Evolutionary conservation across 2,113 vertebrate species (phyloP), one percentile per base, ranked within the genome.

Genomic region (Ceyx margarethae): DNA sequence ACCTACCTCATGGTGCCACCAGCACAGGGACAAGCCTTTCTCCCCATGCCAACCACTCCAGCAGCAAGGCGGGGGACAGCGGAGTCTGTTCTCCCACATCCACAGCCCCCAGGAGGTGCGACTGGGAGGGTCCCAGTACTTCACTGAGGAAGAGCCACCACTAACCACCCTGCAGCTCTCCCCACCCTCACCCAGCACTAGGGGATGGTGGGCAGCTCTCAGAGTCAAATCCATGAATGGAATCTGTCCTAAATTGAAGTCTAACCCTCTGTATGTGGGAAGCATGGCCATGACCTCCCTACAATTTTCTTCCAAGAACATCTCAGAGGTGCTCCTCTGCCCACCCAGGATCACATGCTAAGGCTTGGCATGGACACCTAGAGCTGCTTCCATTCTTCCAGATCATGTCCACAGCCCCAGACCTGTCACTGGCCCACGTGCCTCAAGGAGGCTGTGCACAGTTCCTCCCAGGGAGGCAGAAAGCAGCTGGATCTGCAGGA

Each of bases 181-280:
- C 9, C n/a, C 17, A 35, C 18, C 10, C 31, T 86, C 67, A 46
- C 35, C 18, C 53, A 72, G 33, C 10, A 3, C 48, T 23, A 45
- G 51, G 3, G 6, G 14, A 74, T 12, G 18, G 31, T 9, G 3
- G 18, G 42, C 0, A 0, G 37, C 31, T 74, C 83, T 72, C 6
- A 0, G 8, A 89, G 67, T 14, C 69, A 74, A 81, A 84, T 19
- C 16, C 5, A 1, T 4, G 14, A 61, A 42, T 1, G 1, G 16
- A 11, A 94, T 78, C 28, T 46, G 19, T 35, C 66, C 61, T 29
- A 74, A 84, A 81, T 35, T 16, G 17, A 89, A 78, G 37, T 19
- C 21, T 23, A 79, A 21, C 7, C 18, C 29, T 46, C 42, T 21
- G 28, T 23, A 13, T 29, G 40, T 28, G 18, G 22, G 42, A 76